Evolutionary conservation across 2,888 invertebrate genomes (phyloP).

Genomic region (Eupithecia inturbata): DNA sequence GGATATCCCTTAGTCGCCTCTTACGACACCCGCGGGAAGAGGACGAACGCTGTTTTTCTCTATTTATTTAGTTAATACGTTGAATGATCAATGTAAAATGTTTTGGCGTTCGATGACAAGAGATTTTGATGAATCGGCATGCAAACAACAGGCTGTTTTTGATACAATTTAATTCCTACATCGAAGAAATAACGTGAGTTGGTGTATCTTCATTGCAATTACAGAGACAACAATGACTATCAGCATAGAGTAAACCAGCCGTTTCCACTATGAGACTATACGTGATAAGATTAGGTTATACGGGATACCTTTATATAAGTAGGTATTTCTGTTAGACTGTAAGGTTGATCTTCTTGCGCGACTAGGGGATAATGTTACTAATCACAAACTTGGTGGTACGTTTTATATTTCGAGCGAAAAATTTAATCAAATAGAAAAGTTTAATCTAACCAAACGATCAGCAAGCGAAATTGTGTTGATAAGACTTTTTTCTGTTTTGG

Average conservation of each 20-base stretch:
- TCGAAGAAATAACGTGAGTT: too few species aligned
- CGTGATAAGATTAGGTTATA: slow-evolving; percentile 29
- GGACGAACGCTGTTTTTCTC: background rate
- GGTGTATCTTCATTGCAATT: too few species aligned
- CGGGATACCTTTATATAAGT: slow-evolving; percentile 24
- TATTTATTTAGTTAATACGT: too few species aligned
- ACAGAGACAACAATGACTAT: too few species aligned
- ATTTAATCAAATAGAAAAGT: slow-evolving; percentile 9
- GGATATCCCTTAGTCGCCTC: too few species aligned
- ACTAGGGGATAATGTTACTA: slow-evolving; percentile 2
- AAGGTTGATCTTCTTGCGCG: slow-evolving; percentile 19
- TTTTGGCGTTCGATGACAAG: background rate
- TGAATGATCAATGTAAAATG: too few species aligned
- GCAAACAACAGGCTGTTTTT: background rate
- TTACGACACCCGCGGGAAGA: too few species aligned
- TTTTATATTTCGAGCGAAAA: slow-evolving; percentile 1
- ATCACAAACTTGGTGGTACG: slow-evolving; percentile 10
- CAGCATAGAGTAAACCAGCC: background rate
- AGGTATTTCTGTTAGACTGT: slow-evolving; percentile 8
- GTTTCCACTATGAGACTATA: slow-evolving; percentile 12
- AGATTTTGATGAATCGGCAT: background rate
- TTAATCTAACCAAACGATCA: background rate
- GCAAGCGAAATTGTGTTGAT: slow-evolving; percentile 1
- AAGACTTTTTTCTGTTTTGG: slow-evolving; percentile 7
- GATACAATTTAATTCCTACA: background rate